Evolutionary conservation across 1,140 invertebrate species (phyloP).

Genomic region (Zaprionus davidi): DNA sequence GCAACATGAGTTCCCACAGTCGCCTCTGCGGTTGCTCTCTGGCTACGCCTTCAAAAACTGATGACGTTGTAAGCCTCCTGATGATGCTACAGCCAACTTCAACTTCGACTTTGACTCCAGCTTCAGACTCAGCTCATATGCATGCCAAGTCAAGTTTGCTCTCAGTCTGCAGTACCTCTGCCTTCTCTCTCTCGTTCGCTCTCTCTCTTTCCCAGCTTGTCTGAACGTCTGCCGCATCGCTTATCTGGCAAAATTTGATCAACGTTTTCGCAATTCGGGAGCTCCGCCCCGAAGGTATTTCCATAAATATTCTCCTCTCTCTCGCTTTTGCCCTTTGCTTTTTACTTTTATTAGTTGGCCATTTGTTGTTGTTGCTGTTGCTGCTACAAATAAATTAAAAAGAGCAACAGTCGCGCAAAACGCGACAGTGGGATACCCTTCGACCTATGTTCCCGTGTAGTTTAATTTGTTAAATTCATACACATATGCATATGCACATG

Average conservation of each 20-base stretch:
- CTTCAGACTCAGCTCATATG: conserved; percentile 64
- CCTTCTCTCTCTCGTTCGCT: neutral
- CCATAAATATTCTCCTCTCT: conserved; percentile 73
- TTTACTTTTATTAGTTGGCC: conserved; percentile 76
- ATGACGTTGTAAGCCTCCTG: conserved; percentile 78
- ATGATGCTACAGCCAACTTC: conserved; percentile 39
- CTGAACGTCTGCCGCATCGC: conserved; percentile 46
- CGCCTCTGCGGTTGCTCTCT: conserved; percentile 71
- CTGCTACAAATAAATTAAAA: conserved; percentile 82
- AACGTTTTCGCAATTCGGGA: conserved; percentile 83
- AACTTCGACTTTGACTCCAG: conserved; percentile 11
- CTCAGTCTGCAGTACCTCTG: conserved; percentile 13
- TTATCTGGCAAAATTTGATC: conserved; percentile 81
- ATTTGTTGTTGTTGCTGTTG: conserved; percentile 41
- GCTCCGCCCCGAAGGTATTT: conserved; percentile 82
- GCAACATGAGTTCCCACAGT: conserved; percentile 80
- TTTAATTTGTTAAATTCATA: no score
- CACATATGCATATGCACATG: no score
- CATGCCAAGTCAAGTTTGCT: conserved; percentile 57
- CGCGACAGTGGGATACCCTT: no score
- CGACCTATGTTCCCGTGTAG: no score
- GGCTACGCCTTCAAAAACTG: conserved; percentile 79
- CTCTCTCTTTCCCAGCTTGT: conserved; percentile 8
- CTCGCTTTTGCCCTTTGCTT: conserved; percentile 39
- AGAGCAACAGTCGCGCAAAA: no score